phyloP scores from a whole-genome alignment of 2,113 vertebrate species.

The Chamaea fasciata region DNA sequence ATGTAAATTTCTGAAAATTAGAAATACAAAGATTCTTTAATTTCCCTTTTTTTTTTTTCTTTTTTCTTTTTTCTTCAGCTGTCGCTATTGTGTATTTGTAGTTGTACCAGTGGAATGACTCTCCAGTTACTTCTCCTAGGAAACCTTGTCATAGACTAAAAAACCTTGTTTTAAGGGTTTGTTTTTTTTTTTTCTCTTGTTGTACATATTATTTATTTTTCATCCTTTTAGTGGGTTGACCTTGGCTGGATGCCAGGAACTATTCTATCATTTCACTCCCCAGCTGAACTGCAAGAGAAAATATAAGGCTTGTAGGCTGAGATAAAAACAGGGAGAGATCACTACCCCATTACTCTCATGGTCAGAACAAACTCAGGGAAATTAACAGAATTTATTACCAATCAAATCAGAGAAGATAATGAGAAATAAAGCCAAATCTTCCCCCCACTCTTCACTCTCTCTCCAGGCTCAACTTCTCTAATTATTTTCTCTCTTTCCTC shows the following conservation, averaged over 20 bases:
- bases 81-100: not conserved
- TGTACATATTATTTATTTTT: not conserved
- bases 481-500: not conserved
- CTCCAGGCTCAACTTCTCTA: not conserved
- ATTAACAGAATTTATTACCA: not conserved
- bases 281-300: not conserved
- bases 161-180: not conserved
- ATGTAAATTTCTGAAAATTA: not conserved
- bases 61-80: not conserved
- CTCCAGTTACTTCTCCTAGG: not conserved
- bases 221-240: not conserved
- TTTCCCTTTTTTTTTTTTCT: not conserved
- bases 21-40: not conserved
- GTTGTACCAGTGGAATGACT: not conserved
- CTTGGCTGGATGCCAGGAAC: not conserved
- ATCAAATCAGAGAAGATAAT: not conserved
- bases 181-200: not conserved
- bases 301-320: fast-evolving
- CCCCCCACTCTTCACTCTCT: not conserved
- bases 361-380: not conserved
- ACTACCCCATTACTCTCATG: fast-evolving
- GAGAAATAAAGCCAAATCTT: not conserved
- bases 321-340: not conserved
- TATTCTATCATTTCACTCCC: not conserved
- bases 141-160: not conserved